phyloP scores from a whole-genome alignment of 2,888 invertebrate genomes.

The Agrochola lota region DNA sequence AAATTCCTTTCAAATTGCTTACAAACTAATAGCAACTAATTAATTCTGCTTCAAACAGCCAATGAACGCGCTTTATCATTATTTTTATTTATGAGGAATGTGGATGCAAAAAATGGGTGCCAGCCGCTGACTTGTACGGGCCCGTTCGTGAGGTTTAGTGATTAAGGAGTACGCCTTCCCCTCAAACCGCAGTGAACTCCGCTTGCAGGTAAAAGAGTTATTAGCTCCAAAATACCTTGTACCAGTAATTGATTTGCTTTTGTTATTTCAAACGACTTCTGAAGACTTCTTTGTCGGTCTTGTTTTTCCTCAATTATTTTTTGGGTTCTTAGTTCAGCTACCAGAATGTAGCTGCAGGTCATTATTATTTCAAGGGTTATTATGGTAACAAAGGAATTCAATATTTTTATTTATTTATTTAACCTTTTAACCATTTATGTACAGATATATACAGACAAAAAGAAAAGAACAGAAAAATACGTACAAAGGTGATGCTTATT shows the following conservation, averaged over 20 bases:
- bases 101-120: conserved; percentile 62
- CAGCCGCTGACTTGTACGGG: conserved; percentile 46
- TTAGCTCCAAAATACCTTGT: conserved; percentile 60
- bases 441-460: too few relatives aligned
- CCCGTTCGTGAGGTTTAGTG: conserved; percentile 76
- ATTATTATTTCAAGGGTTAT: background rate
- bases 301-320: conserved; percentile 28
- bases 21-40: conserved; percentile 42
- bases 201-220: conserved; percentile 68
- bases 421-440: too few relatives aligned
- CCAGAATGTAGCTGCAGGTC: background rate
- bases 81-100: conserved; percentile 63
- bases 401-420: too few relatives aligned
- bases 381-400: too few relatives aligned
- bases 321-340: background rate
- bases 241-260: conserved; percentile 66
- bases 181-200: conserved; percentile 57
- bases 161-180: conserved; percentile 71
- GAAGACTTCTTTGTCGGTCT: conserved; percentile 51
- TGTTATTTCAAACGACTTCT: conserved; percentile 49
- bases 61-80: conserved; percentile 56
- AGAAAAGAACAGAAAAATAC: too few relatives aligned
- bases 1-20: conserved; percentile 19
- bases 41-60: conserved; percentile 41
- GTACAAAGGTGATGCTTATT: too few relatives aligned